Conservation (phyloP, 1,140 invertebrate genomes). For the Antheraea pernyi region DNA sequence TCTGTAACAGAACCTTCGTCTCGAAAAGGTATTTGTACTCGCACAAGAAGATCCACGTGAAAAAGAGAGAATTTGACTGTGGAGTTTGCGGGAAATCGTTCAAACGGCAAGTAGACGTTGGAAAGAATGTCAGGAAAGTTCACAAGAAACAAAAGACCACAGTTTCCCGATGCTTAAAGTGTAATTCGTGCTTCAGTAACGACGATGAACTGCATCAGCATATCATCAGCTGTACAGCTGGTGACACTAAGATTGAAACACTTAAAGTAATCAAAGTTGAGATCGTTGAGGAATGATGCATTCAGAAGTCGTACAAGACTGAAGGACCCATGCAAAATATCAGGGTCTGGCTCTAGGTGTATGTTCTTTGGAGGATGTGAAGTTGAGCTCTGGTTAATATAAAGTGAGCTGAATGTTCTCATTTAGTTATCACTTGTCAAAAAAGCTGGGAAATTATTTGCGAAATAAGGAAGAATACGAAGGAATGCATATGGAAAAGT, state of each 20-base stretch:
- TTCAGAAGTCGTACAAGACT: neutral
- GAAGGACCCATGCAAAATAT: neutral
- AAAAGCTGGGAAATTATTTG: no score
- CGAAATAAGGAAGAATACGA: no score
- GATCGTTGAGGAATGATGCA: neutral
- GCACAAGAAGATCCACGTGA: conserved; percentile 6
- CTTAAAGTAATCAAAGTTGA: neutral
- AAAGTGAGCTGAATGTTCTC: no score
- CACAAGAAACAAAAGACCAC: neutral
- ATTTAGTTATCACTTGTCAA: no score
- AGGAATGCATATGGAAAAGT: no score
- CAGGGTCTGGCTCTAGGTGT: no score
- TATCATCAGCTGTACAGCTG: neutral
- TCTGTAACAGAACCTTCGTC: neutral
- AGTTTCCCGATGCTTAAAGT: neutral
- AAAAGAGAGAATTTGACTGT: conserved; percentile 3
- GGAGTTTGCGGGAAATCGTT: neutral
- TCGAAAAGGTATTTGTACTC: neutral
- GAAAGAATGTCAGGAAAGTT: neutral
- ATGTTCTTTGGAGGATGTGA: no score
- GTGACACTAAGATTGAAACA: no score
- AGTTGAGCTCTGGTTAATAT: no score
- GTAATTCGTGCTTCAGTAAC: neutral
- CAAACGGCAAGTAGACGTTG: neutral
- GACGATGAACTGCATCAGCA: neutral